These are phyloP conservation scores for Sipha maydis DNA, from an alignment of 2,888 invertebrate species.

Conservation along the genomic window DNA sequence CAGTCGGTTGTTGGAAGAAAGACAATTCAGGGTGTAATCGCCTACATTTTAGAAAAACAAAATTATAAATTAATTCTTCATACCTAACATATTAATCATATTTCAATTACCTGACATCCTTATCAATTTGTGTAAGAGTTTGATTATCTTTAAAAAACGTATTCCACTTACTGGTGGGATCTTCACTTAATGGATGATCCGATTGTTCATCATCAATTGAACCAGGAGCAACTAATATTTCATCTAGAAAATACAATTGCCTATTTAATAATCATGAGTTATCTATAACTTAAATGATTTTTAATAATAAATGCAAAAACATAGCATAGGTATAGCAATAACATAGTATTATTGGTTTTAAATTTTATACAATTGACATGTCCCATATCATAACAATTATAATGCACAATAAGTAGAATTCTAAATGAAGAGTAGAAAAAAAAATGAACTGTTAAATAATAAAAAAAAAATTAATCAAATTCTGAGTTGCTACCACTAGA, in stretches of 20 bases:
- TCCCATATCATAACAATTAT: neutral
- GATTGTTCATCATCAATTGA: slow-evolving; percentile 70
- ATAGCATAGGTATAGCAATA: too few relatives aligned
- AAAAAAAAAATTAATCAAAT: too few relatives aligned
- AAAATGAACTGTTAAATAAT: too few relatives aligned
- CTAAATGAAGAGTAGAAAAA: too few relatives aligned
- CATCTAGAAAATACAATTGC: slow-evolving; percentile 71
- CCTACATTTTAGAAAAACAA: slow-evolving; percentile 66
- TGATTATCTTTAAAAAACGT: slow-evolving; percentile 97
- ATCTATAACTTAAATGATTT: neutral
- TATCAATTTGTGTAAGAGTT: slow-evolving; percentile 96
- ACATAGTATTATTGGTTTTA: too few relatives aligned
- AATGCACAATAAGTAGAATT: too few relatives aligned
- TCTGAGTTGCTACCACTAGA: too few relatives aligned
- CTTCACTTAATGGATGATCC: slow-evolving; percentile 94
- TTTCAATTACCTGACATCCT: slow-evolving; percentile 80
- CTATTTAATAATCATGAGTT: neutral
- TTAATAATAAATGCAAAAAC: neutral
- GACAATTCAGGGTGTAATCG: slow-evolving; percentile 95
- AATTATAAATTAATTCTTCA: slow-evolving; percentile 14
- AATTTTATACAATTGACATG: neutral
- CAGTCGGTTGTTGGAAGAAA: slow-evolving; percentile 95
- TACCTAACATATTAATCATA: neutral
- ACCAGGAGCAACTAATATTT: slow-evolving; percentile 88
- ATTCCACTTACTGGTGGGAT: slow-evolving; percentile 95